Percentiles rank a stretch among this genome's conserved stretches.
These are phyloP conservation scores for Urechis unicinctus DNA, from an alignment of 2,888 invertebrate species.

Conservation along the genomic window DNA sequence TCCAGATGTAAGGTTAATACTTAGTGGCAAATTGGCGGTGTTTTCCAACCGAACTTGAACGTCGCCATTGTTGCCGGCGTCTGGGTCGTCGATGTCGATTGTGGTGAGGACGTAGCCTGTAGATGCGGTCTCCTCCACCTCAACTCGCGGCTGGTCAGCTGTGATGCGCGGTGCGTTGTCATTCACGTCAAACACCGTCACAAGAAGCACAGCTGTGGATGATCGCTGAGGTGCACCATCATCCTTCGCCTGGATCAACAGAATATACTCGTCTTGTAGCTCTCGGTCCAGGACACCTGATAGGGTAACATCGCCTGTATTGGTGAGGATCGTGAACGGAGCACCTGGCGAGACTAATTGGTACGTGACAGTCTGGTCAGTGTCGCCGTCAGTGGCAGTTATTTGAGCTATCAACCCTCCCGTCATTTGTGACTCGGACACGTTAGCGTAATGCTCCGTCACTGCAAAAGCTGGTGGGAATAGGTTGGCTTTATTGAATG, in stretches of 20 bases:
- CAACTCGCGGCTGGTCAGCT: slow-evolving; percentile 6
- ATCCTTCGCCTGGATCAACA: slow-evolving; percentile 11
- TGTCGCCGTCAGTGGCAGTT: slow-evolving; percentile 1
- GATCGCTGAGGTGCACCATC: slow-evolving; percentile 11
- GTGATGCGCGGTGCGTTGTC: slow-evolving; percentile 16
- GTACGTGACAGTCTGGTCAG: neutral
- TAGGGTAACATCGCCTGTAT: slow-evolving; percentile 1
- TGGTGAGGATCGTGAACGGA: slow-evolving; percentile 6
- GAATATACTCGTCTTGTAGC: slow-evolving; percentile 8
- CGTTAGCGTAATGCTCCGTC: slow-evolving; percentile 1
- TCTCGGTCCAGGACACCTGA: slow-evolving; percentile 28
- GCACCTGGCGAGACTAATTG: neutral
- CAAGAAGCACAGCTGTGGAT: slow-evolving; percentile 7
- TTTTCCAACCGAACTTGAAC: slow-evolving; percentile 3
- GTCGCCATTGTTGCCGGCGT: slow-evolving; percentile 11
- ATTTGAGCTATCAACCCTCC: neutral
- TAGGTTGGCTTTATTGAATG: neutral
- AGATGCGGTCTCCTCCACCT: slow-evolving; percentile 10
- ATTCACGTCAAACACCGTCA: slow-evolving; percentile 14
- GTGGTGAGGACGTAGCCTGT: slow-evolving; percentile 10
- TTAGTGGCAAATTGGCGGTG: neutral
- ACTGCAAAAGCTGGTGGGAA: slow-evolving; percentile 2
- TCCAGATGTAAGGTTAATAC: neutral
- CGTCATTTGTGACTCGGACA: slow-evolving; percentile 1
- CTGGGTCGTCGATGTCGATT: slow-evolving; percentile 13